A percentile compares a stretch with the other conserved stretches of the same genome.
phyloP scores from a whole-genome alignment of 2,888 invertebrate genomes.

The Leptinotarsa rubiginosa region DNA sequence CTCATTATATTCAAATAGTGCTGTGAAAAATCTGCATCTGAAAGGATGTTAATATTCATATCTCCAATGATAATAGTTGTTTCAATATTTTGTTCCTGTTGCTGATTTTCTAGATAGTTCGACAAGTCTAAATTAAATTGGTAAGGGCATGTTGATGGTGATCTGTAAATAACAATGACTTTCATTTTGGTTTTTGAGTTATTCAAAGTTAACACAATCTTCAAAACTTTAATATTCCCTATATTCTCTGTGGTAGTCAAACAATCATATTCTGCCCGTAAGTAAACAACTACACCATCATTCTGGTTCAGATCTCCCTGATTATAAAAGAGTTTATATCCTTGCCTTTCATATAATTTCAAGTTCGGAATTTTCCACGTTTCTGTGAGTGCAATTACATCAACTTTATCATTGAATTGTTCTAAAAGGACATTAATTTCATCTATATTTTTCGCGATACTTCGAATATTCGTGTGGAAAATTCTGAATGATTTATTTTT shows the following conservation, averaged over 20 bases:
- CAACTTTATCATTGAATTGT: conserved; percentile 2
- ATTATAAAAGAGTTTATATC: too few relatives aligned
- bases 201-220: conserved; percentile 19
- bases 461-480: conserved; percentile 5
- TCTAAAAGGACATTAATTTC: conserved; percentile 17
- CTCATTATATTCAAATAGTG: conserved; percentile 18
- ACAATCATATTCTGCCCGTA: too few relatives aligned
- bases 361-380: conserved; percentile 22
- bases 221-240: conserved; percentile 9
- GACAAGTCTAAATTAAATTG: conserved; percentile 13
- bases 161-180: conserved; percentile 20
- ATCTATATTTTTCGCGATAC: conserved; percentile 8
- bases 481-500: conserved; percentile 1
- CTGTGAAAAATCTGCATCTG: conserved; percentile 19
- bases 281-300: too few relatives aligned
- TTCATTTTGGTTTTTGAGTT: conserved; percentile 15
- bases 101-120: conserved; percentile 18
- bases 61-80: conserved; percentile 14
- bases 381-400: conserved; percentile 22
- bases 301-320: too few relatives aligned
- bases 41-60: conserved; percentile 9
- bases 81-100: conserved; percentile 18
- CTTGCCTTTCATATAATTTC: not conserved
- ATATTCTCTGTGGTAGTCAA: not conserved
- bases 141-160: conserved; percentile 21